These are phyloP conservation scores for Mastacembelus armatus DNA, from an alignment of 2,797 vertebrate species.

Conservation along the genomic window DNA sequence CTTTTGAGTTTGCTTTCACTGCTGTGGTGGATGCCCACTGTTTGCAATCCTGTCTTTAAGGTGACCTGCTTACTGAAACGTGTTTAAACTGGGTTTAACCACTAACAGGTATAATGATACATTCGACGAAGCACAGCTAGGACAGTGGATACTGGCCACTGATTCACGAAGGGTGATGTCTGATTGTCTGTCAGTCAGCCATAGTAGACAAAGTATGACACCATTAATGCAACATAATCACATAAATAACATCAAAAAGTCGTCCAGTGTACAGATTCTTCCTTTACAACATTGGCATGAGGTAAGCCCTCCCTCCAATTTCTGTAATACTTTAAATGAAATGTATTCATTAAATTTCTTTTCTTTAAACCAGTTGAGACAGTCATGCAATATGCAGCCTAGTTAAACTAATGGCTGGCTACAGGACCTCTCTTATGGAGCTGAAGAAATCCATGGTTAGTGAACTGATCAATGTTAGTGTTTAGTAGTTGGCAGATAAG, in stretches of 20 bases:
- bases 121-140: constrained; percentile 74
- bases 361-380: constrained; percentile 79
- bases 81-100: constrained; percentile 38
- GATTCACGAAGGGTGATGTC: constrained; percentile 67
- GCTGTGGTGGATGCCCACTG: constrained; percentile 48
- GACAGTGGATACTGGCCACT: constrained; percentile 60
- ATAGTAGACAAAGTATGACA: constrained; percentile 70
- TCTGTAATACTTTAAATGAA: constrained; percentile 72
- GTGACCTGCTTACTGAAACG: constrained; percentile 16
- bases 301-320: constrained; percentile 36
- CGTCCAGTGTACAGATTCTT: constrained; percentile 79
- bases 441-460: constrained; percentile 33
- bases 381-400: constrained; percentile 78
- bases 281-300: constrained; percentile 69
- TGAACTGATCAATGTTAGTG: constrained; percentile 43
- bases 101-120: constrained; percentile 61
- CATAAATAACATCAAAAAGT: constrained; percentile 81
- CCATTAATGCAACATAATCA: constrained; percentile 72
- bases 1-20: constrained; percentile 18
- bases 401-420: constrained; percentile 43
- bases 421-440: constrained; percentile 38
- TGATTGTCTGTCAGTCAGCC: constrained; percentile 82
- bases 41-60: constrained; percentile 63
- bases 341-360: constrained; percentile 55
- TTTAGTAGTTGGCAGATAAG: constrained; percentile 61